Evolutionary conservation across 2,113 vertebrate species (phyloP).

Genomic region (Tricholaema leucomelas): DNA sequence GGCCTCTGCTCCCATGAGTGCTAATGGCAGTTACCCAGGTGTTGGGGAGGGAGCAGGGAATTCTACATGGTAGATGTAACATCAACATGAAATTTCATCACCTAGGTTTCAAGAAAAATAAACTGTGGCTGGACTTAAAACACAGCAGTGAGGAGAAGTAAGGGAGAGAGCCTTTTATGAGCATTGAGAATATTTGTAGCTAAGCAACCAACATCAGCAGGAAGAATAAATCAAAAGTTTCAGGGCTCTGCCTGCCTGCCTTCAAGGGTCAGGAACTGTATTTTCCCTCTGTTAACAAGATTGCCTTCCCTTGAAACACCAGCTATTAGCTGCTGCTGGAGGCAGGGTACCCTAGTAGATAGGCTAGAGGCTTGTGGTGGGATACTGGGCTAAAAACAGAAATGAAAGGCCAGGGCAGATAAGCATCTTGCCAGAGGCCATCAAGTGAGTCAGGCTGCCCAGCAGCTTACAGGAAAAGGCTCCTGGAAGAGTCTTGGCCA

Average conservation of each 20-base stretch:
- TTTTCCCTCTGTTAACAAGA: conserved; percentile 57
- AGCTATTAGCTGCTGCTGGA: conserved; percentile 25
- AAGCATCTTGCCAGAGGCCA: not conserved
- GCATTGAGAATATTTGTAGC: conserved; percentile 50
- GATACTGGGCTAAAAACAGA: not conserved
- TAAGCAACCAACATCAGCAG: conserved; percentile 58
- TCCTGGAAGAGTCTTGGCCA: not conserved
- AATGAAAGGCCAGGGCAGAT: not conserved
- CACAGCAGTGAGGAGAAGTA: not conserved
- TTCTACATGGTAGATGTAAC: not conserved
- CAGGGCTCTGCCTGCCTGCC: conserved; percentile 47
- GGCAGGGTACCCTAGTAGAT: not conserved
- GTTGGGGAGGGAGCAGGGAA: not conserved
- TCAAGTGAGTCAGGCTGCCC: not conserved
- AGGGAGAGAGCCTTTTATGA: conserved; percentile 21
- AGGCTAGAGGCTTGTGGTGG: not conserved
- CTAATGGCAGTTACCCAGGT: not conserved
- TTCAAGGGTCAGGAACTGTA: conserved; percentile 48
- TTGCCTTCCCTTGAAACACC: conserved; percentile 34
- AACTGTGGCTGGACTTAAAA: conserved; percentile 51
- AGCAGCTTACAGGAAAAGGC: not conserved
- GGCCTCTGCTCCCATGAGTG: not conserved
- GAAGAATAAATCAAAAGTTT: conserved; percentile 63
- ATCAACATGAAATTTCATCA: conserved; percentile 30
- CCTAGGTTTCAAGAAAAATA: conserved; percentile 59